Conservation (phyloP, 2,113 vertebrate genomes). For the Chloropsis hardwickii region DNA sequence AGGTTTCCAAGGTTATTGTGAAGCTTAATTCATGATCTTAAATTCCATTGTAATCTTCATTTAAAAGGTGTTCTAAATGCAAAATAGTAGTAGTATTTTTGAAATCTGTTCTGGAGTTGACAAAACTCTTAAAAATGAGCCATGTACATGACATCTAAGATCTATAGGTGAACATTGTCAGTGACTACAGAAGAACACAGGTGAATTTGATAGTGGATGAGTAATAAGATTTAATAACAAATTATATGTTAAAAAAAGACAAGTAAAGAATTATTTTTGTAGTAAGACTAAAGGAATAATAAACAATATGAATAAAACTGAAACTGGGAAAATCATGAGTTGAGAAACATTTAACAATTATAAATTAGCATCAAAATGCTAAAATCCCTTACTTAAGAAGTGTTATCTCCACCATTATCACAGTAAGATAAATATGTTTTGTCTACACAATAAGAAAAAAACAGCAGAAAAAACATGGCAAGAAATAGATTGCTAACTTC, state of each 20-base stretch:
- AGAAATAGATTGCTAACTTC: not conserved
- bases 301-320: not conserved
- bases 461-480: not conserved
- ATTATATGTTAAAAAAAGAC: not conserved
- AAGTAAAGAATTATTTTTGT: not conserved
- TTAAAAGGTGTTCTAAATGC: not conserved
- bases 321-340: not conserved
- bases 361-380: not conserved
- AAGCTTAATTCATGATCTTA: not conserved
- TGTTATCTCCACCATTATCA: not conserved
- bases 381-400: not conserved
- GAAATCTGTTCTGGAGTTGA: not conserved
- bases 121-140: not conserved
- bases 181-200: not conserved
- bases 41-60: not conserved
- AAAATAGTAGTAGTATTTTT: not conserved
- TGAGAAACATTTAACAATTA: not conserved
- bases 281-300: not conserved
- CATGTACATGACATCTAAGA: not conserved
- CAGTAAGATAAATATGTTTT: not conserved
- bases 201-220: not conserved
- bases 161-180: not conserved
- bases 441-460: not conserved
- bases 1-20: not conserved
- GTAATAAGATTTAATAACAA: not conserved